Evolutionary conservation across 2,888 invertebrate species (phyloP).

Genomic region (Bellardia bayeri): DNA sequence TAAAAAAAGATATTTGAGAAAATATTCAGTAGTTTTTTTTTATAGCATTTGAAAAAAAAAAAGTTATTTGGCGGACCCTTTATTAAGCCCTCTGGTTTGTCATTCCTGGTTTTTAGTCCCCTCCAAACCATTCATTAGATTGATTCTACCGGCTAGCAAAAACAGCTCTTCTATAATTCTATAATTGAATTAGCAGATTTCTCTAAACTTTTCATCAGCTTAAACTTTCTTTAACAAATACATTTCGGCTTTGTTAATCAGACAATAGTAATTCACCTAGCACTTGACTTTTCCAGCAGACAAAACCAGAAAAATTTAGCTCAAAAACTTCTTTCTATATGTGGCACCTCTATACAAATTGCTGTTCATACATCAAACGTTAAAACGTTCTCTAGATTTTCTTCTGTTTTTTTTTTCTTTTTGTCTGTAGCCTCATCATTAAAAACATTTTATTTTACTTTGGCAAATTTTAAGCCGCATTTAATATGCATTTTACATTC

Average conservation of each 20-base stretch:
- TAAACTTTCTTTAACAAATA: background rate
- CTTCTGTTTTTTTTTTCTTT: background rate
- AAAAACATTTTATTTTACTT: conserved; percentile 64
- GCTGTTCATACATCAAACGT: conserved; percentile 45
- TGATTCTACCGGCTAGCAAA: too few species aligned
- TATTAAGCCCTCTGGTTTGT: too few species aligned
- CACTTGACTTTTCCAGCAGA: conserved; percentile 45
- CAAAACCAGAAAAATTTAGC: background rate
- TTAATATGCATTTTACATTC: conserved; percentile 67
- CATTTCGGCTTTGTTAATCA: background rate
- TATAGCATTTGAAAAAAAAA: too few species aligned
- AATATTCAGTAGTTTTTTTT: too few species aligned
- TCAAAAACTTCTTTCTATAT: background rate
- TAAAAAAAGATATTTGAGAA: too few species aligned
- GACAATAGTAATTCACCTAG: conserved; percentile 19
- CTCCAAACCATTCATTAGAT: too few species aligned
- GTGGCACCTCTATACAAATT: conserved; percentile 8
- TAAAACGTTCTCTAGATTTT: conserved; percentile 15
- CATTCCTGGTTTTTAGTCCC: too few species aligned
- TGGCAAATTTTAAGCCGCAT: conserved; percentile 68
- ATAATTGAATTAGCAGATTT: too few species aligned
- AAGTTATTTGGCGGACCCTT: too few species aligned
- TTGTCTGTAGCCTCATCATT: conserved; percentile 39
- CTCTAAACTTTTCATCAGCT: background rate
- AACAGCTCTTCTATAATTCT: too few species aligned